Evolutionary conservation across 1,140 invertebrate species (phyloP).

Genomic region (Sweltsa coloradensis): DNA sequence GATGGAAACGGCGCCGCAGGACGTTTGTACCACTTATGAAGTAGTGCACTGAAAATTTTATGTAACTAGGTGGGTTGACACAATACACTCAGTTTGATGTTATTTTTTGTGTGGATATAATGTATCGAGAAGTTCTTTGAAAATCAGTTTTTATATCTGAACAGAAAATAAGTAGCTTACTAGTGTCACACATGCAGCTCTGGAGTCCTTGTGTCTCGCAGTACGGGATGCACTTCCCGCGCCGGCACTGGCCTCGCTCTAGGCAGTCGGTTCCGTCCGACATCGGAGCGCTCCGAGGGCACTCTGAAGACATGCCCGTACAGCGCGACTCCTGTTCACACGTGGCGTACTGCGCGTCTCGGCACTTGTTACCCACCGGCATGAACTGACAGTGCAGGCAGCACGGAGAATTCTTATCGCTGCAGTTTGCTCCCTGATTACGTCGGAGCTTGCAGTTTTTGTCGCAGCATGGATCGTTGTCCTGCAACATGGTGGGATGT

Average conservation of each 20-base stretch:
- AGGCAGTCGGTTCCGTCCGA: slow-evolving; percentile 74
- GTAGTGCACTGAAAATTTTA: too few relatives aligned
- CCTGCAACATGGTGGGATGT: too few relatives aligned
- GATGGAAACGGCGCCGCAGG: too few relatives aligned
- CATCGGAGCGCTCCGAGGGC: slow-evolving; percentile 74
- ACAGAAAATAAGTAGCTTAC: slow-evolving; percentile 36
- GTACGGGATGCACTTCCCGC: slow-evolving; percentile 80
- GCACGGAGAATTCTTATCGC: slow-evolving; percentile 90
- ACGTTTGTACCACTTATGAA: too few relatives aligned
- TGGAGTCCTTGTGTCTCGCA: slow-evolving; percentile 85
- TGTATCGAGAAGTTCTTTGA: too few relatives aligned
- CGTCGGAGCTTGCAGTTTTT: slow-evolving; percentile 80
- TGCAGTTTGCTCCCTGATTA: slow-evolving; percentile 61
- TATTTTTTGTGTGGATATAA: too few relatives aligned
- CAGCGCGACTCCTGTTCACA: slow-evolving; percentile 80
- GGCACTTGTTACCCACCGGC: slow-evolving; percentile 63
- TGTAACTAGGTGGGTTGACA: too few relatives aligned
- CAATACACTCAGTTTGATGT: too few relatives aligned
- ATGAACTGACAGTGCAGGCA: slow-evolving; percentile 83
- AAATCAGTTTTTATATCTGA: neutral
- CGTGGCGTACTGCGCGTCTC: slow-evolving; percentile 75
- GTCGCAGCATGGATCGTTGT: slow-evolving; percentile 84
- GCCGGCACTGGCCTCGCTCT: slow-evolving; percentile 73
- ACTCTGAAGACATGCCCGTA: slow-evolving; percentile 55
- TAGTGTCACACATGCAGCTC: slow-evolving; percentile 90